Conservation (phyloP, 1,140 invertebrate genomes). For the Cydia fagiglandana region DNA sequence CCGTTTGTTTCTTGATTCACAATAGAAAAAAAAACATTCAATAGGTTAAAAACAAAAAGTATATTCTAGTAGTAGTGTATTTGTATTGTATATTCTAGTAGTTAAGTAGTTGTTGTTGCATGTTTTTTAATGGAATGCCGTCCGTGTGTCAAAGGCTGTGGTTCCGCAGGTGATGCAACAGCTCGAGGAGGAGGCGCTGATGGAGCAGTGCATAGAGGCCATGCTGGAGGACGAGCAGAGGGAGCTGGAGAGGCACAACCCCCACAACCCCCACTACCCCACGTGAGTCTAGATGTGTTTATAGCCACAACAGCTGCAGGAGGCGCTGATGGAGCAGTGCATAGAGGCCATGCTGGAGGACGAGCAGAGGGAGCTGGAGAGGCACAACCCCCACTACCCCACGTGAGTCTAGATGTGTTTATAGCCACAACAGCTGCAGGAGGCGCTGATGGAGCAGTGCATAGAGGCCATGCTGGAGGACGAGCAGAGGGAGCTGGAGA, state of each 20-base stretch:
- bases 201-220: conserved; percentile 91
- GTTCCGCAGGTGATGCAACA: conserved; percentile 87
- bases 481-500: conserved; percentile 79
- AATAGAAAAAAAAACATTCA: no score
- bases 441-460: conserved; percentile 92
- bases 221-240: conserved; percentile 86
- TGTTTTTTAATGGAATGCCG: not conserved
- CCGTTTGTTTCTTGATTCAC: no score
- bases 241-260: conserved; percentile 77
- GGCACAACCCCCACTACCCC: conserved; percentile 57
- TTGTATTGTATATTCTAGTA: no score
- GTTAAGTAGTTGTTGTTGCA: not conserved
- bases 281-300: no score
- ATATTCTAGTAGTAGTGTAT: no score
- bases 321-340: conserved; percentile 92
- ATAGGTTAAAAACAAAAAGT: no score
- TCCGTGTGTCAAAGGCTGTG: conserved; percentile 3
- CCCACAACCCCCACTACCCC: conserved; percentile 76
- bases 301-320: conserved; percentile 90
- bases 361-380: conserved; percentile 79
- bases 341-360: conserved; percentile 90
- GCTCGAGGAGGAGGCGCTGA: conserved; percentile 91
- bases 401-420: no score
- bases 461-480: conserved; percentile 90
- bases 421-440: conserved; percentile 90